These are phyloP conservation scores for Lithodes maja DNA, from an alignment of 2,888 invertebrate species.

Conservation along the genomic window DNA sequence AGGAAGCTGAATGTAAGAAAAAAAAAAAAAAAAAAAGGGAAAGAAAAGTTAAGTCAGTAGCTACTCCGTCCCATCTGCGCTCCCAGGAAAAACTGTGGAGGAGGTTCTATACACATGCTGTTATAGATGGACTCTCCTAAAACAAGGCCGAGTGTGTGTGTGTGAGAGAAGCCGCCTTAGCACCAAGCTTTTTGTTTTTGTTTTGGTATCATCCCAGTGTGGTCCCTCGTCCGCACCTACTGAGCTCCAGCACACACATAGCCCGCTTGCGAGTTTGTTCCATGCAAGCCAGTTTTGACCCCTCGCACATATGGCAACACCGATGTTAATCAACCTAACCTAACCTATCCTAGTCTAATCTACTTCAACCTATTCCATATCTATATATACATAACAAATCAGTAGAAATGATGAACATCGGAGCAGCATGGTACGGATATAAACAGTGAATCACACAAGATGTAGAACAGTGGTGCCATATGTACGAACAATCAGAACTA, in stretches of 20 bases:
- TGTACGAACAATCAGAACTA: no score
- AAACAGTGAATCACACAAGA: no score
- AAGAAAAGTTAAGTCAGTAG: background rate
- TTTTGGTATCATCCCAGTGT: background rate
- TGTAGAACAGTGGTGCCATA: no score
- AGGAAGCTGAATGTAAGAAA: background rate
- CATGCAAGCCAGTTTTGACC: no score
- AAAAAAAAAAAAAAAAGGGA: slow-evolving; percentile 2
- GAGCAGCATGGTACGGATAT: no score
- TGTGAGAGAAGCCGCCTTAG: slow-evolving; percentile 10
- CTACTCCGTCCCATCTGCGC: slow-evolving; percentile 11
- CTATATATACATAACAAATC: no score
- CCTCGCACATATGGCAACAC: no score
- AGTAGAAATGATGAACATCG: no score
- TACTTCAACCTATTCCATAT: no score
- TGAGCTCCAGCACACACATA: background rate
- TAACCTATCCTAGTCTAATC: no score
- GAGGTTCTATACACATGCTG: slow-evolving; percentile 10
- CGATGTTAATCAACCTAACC: no score
- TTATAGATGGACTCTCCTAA: slow-evolving; percentile 1
- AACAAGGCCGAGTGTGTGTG: background rate
- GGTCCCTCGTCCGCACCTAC: slow-evolving; percentile 4
- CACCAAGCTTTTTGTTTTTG: background rate
- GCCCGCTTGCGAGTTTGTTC: no score
- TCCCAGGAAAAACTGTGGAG: background rate